phyloP scores from a whole-genome alignment of 2,888 invertebrate species.

The Hypselothyrea guttata region DNA sequence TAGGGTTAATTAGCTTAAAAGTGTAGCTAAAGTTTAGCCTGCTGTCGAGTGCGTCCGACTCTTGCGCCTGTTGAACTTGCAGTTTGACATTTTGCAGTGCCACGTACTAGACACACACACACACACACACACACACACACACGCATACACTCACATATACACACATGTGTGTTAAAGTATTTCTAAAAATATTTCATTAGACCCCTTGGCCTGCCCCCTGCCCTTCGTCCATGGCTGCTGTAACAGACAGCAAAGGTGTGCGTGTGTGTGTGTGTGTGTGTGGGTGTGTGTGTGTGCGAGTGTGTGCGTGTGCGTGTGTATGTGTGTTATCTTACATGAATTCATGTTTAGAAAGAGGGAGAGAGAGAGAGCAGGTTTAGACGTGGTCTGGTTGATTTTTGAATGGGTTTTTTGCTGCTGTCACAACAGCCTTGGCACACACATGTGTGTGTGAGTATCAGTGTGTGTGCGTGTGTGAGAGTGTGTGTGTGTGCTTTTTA shows the following conservation, averaged over 20 bases:
- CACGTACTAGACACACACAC: constrained; percentile 63
- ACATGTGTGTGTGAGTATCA: constrained; percentile 8
- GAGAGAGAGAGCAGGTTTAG: constrained; percentile 57
- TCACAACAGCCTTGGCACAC: constrained; percentile 12
- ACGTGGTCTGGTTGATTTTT: constrained; percentile 57
- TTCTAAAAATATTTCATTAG: constrained; percentile 75
- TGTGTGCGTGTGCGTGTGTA: constrained; percentile 25
- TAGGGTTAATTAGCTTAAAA: too few relatives aligned
- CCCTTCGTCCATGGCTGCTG: constrained; percentile 17
- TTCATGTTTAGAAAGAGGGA: constrained; percentile 59
- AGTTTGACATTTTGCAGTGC: constrained; percentile 74
- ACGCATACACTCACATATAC: constrained; percentile 14
- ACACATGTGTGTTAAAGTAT: constrained; percentile 63
- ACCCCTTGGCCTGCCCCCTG: constrained; percentile 15
- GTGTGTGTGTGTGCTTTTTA: constrained; percentile 63
- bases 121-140: constrained; percentile 19
- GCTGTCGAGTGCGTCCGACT: not conserved
- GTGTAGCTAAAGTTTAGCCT: too few relatives aligned
- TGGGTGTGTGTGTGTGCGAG: constrained; percentile 19
- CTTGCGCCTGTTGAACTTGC: constrained; percentile 50
- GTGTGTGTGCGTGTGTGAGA: constrained; percentile 24
- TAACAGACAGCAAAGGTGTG: constrained; percentile 1
- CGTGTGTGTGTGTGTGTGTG: constrained; percentile 6
- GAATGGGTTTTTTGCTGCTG: constrained; percentile 23
- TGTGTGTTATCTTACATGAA: constrained; percentile 53